phyloP scores from a whole-genome alignment of 2,888 invertebrate genomes.

The Orthosia incerta region DNA sequence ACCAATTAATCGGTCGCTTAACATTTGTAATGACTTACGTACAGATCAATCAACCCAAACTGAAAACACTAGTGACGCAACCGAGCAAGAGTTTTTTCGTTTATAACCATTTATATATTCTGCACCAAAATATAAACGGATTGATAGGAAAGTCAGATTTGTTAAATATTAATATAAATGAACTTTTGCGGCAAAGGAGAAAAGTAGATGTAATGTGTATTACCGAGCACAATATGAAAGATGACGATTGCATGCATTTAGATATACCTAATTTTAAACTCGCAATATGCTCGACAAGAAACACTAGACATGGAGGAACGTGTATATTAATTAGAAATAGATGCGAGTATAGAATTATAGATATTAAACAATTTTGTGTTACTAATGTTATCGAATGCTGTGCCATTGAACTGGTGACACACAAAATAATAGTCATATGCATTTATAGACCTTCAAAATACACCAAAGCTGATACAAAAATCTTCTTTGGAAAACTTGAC shows the following conservation, averaged over 20 bases:
- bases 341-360: neutral
- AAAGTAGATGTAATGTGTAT: slow-evolving; percentile 1
- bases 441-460: slow-evolving; percentile 7
- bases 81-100: neutral
- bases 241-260: neutral
- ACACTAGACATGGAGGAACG: slow-evolving; percentile 8
- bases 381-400: slow-evolving; percentile 10
- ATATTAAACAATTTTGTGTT: slow-evolving; percentile 1
- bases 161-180: neutral
- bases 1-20: neutral
- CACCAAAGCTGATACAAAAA: neutral
- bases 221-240: slow-evolving; percentile 10
- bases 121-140: too few species aligned
- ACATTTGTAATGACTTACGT: neutral
- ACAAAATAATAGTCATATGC: too few species aligned
- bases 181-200: neutral
- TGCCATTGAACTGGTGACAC: neutral
- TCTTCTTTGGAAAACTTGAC: slow-evolving; percentile 8
- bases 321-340: slow-evolving; percentile 11
- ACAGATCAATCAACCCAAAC: neutral
- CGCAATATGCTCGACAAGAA: slow-evolving; percentile 7
- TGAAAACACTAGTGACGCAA: neutral
- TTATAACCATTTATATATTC: too few species aligned
- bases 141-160: neutral
- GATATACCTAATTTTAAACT: slow-evolving; percentile 7